These are phyloP conservation scores for Micromussa lordhowensis DNA, from an alignment of 92 coral and sea anemone species.

Conservation along the genomic window DNA sequence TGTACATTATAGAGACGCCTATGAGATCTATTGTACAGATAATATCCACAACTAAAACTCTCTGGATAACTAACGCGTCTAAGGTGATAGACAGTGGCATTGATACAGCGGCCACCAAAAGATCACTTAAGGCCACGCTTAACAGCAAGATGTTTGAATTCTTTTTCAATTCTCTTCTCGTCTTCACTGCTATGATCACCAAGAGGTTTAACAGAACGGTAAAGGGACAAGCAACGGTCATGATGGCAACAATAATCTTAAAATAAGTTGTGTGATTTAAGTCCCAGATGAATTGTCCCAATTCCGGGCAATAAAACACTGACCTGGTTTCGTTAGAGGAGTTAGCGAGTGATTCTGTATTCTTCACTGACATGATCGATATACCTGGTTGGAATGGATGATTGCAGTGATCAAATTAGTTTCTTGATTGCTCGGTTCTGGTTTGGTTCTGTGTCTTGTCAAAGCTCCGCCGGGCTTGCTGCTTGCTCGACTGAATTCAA, in stretches of 20 bases:
- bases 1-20: too few species aligned
- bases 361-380: too few species aligned
- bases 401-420: too few species aligned
- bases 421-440: too few species aligned
- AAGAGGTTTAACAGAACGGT: background rate
- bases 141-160: constrained; percentile 1
- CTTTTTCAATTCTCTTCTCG: background rate
- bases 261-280: background rate
- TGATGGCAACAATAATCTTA: background rate
- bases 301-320: background rate
- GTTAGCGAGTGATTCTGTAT: background rate
- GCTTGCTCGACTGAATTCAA: too few species aligned
- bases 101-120: background rate
- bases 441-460: too few species aligned
- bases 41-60: background rate
- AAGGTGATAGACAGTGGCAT: background rate
- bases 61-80: background rate
- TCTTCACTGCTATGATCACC: background rate
- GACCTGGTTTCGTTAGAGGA: background rate
- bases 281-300: background rate
- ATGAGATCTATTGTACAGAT: background rate
- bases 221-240: background rate
- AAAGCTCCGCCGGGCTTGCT: too few species aligned
- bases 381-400: too few species aligned
- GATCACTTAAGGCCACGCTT: constrained; percentile 1